Evolutionary conservation across 2,888 invertebrate species (phyloP), one percentile per base, ranked within the genome.

Genomic region (Nomada lathburiana): DNA sequence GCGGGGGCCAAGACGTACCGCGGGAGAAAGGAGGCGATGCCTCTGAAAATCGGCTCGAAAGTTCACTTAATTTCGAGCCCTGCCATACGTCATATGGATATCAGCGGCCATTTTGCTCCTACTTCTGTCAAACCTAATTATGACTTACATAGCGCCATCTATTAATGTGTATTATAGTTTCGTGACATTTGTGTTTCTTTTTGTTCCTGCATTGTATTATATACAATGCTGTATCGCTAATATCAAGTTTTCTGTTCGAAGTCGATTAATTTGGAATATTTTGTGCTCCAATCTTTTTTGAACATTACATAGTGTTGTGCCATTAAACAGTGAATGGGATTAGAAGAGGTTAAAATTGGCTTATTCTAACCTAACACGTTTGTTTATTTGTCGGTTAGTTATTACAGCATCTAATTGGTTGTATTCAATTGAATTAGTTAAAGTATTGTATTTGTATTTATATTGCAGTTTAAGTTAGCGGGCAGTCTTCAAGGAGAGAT

Each of bases 281-380:
- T 20, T 36, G 36, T 63, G 47, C 9, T 44, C 11, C 26, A 67
- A 11, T 78, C 18, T 42, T 42, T 36, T 55, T 62, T 20, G 18
- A 53, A 13, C 29, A n/a, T 67, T 63, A 23, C n/a, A 20, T 36
- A 59, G 77, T 63, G 29, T 2, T 53, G 57, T 69, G 44, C n/a
- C 20, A 64, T 52, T 5, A 59, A 60, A 60, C 26, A 65, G 52
- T 50, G 47, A 70, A 64, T 52, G 9, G 20, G 59, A 55, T 60
- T 64, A 69, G 47, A 64, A 18, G 13, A 69, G 9, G 57, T 73
- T 73, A 73, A 53, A 69, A 62, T 18, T n/a, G 36, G 16, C 20
- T 62, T 59, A 71, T 72, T 60, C 26, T 82, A 80, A 80, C 72
- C 76, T 76, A 55, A 29, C 72, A 72, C 76, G 16, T 64, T 65